Conservation (phyloP, 2,888 invertebrate genomes). For the Heliconius ethilla region DNA sequence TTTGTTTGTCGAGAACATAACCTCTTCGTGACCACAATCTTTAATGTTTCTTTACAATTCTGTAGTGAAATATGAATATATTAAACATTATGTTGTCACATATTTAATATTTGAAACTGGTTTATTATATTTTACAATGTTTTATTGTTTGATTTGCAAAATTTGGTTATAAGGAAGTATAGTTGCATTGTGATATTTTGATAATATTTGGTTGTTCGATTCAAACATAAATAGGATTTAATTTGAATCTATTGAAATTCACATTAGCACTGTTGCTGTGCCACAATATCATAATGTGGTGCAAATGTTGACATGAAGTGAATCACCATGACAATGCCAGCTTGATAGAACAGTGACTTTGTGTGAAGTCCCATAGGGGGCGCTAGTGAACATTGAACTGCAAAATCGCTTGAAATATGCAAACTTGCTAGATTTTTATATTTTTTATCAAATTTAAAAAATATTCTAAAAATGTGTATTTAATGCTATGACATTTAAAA, state of each 20-base stretch:
- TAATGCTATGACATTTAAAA: background rate
- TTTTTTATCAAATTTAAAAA: background rate
- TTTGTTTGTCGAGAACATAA: slow-evolving; percentile 81
- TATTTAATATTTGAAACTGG: background rate
- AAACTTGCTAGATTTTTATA: slow-evolving; percentile 6
- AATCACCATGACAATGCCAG: slow-evolving; percentile 77
- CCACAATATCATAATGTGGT: slow-evolving; percentile 34
- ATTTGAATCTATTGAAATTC: slow-evolving; percentile 7
- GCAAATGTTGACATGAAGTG: slow-evolving; percentile 56
- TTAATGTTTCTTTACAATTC: slow-evolving; percentile 60
- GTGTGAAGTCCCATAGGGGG: slow-evolving; percentile 64
- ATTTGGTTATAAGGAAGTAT: slow-evolving; percentile 18
- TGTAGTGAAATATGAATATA: slow-evolving; percentile 41
- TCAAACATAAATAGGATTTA: background rate
- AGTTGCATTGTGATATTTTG: slow-evolving; percentile 27
- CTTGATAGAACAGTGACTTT: slow-evolving; percentile 63
- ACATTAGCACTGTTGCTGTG: slow-evolving; percentile 17
- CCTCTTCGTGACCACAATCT: slow-evolving; percentile 69
- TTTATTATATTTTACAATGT: background rate
- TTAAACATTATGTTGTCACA: background rate
- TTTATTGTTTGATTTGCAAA: background rate
- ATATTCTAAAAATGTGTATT: slow-evolving; percentile 10
- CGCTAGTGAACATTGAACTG: slow-evolving; percentile 55
- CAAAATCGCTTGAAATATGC: slow-evolving; percentile 25
- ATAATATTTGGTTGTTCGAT: background rate